A percentile compares a stretch with the other conserved stretches of the same genome.
phyloP scores from a whole-genome alignment of 2,797 vertebrate genomes.

The Helicolenus hilgendorfi region DNA sequence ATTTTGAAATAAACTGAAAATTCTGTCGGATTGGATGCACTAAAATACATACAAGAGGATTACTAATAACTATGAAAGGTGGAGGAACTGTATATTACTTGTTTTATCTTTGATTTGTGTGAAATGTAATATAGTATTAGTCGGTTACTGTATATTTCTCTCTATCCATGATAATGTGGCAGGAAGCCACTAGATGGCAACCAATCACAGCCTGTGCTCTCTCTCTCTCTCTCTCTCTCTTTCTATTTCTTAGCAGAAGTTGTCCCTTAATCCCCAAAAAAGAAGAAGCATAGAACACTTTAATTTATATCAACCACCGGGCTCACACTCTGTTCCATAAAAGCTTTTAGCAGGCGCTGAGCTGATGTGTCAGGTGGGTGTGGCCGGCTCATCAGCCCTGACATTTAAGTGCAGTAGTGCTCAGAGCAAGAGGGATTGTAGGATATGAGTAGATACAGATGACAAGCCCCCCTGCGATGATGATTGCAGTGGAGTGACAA shows the following conservation, averaged over 20 bases:
- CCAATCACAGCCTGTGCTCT: constrained; percentile 47
- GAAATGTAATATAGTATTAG: background rate
- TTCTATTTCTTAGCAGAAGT: constrained; percentile 53
- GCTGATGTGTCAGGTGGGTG: constrained; percentile 88
- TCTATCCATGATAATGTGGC: background rate
- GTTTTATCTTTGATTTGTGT: background rate
- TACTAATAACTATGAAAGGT: background rate
- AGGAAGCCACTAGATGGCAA: constrained; percentile 84
- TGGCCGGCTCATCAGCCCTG: constrained; percentile 94
- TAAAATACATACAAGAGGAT: background rate
- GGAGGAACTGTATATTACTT: background rate
- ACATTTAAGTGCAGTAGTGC: constrained; percentile 99
- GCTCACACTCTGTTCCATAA: constrained; percentile 78
- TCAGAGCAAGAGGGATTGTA: constrained; percentile 96
- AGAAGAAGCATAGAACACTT: constrained; percentile 57
- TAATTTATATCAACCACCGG: constrained; percentile 83
- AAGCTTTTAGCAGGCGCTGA: constrained; percentile 88
- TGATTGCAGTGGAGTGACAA: constrained; percentile 95
- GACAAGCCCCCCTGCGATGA: constrained; percentile 94
- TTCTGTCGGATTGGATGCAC: background rate
- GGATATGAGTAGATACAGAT: constrained; percentile 94
- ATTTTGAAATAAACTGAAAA: background rate
- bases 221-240: background rate
- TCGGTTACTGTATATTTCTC: background rate
- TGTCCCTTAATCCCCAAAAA: constrained; percentile 54